Conservation (phyloP, 2,888 invertebrate species). For the Nyleta sp. region DNA sequence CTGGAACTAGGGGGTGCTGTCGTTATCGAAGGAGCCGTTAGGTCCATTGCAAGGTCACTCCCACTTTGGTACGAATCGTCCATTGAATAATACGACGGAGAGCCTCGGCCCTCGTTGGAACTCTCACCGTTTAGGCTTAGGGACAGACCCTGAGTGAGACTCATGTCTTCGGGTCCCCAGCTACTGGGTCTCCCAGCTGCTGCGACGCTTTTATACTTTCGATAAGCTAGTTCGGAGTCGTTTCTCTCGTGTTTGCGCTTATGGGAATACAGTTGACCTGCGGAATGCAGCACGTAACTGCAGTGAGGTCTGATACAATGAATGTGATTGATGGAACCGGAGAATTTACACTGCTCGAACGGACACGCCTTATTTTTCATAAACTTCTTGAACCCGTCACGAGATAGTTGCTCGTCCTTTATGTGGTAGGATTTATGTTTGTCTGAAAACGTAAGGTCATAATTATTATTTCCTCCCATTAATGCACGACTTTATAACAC, state of each 20-base stretch:
- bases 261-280: constrained; percentile 98
- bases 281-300: constrained; percentile 97
- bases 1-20: constrained; percentile 69
- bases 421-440: constrained; percentile 99
- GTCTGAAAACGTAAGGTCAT: constrained; percentile 85
- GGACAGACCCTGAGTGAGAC: constrained; percentile 74
- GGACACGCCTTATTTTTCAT: constrained; percentile 98
- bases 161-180: constrained; percentile 78
- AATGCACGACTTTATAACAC: not conserved
- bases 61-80: constrained; percentile 81
- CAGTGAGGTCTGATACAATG: constrained; percentile 98
- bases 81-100: constrained; percentile 83
- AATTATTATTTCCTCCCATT: constrained; percentile 17
- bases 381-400: constrained; percentile 99
- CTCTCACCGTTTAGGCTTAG: constrained; percentile 83
- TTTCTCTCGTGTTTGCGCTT: constrained; percentile 98
- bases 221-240: constrained; percentile 94
- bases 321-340: constrained; percentile 98
- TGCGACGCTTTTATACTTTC: constrained; percentile 82
- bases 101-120: constrained; percentile 84
- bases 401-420: constrained; percentile 96
- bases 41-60: constrained; percentile 80
- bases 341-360: constrained; percentile 96
- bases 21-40: constrained; percentile 77
- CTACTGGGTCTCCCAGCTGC: constrained; percentile 80